A percentile compares a stretch with the other conserved stretches of the same genome.
phyloP scores from a whole-genome alignment of 1,140 invertebrate genomes.

The Lepidurus packardi region DNA sequence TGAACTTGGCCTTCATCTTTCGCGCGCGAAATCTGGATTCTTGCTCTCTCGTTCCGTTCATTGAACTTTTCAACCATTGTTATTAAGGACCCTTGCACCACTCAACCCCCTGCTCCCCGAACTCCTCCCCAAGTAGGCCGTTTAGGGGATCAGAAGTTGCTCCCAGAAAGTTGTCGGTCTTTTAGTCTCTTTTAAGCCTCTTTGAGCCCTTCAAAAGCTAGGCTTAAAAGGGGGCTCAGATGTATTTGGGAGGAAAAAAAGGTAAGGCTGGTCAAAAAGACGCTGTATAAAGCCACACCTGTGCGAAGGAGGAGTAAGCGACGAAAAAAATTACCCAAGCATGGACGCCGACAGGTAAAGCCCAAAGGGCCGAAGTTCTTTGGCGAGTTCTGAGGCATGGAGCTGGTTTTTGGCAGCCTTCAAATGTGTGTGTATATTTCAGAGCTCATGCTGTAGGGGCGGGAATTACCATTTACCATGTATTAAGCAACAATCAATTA shows the following conservation, averaged over 20 bases:
- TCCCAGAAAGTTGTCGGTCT: too few species aligned
- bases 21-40: too few species aligned
- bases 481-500: too few species aligned
- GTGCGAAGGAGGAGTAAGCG: neutral
- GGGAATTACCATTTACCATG: neutral
- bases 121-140: slow-evolving; percentile 2
- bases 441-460: neutral
- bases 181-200: neutral
- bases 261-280: neutral
- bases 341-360: slow-evolving; percentile 11
- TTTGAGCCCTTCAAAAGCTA: neutral
- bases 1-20: neutral
- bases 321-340: slow-evolving; percentile 19
- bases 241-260: neutral
- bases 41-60: neutral
- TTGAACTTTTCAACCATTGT: neutral
- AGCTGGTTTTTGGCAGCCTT: neutral
- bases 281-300: neutral
- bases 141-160: neutral
- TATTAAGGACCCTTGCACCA: neutral
- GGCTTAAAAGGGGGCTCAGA: neutral
- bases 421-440: neutral
- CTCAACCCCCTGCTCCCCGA: neutral
- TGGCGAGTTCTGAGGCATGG: neutral
- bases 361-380: slow-evolving; percentile 9